Base-by-base conservation (phyloP, 2,797 vertebrate genomes). In the Zalophus californianus region DNA sequence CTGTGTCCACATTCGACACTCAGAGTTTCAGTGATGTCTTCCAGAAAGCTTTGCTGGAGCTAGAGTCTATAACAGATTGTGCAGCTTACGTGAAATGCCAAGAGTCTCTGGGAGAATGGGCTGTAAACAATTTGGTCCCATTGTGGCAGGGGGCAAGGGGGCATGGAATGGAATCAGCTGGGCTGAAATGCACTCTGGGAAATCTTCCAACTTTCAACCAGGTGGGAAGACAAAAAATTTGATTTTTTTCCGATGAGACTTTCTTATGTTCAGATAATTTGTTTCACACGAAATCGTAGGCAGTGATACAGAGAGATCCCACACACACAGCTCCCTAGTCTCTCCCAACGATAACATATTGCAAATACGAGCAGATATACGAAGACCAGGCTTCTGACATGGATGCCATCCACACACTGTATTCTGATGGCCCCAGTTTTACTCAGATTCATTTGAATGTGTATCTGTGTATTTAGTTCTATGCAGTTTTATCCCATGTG, bases 31-130 rank as follows among this genome's bases (percentile, higher is more conserved):
- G 7, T 16, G 80, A 41, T 60, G 13, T 44, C 78, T 88, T 90
- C 82, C 89, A 83, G 78, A 95, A 94, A 68, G 60, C 60, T 68
- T 8, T 80, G 56, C 60, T 9, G 79, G 84, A 75, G 79, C 25
- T 41, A n/a, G 10, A 32, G 14, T 70, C n/a, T 73, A 23, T 25
- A 50, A 70, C 38, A 78, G 92, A 77, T 21, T 80, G 73, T 52
- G 58, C 27, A 23, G 83, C 7, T 86, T 29, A 29, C 0, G 2
- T 0, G 48, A 89, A 80, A 52, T 75, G 20, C 88, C 96, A 92
- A n/a, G n/a, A 66, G 41, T 35, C 60, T 56, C 86, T 32, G 16
- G 88, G 70, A 93, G 72, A 92, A 83, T 2, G 25, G 52, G 16
- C 48, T 64, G 8, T 60, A 32, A 79, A 60, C 27, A 35, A 1